Evolutionary conservation across 2,888 invertebrate genomes (phyloP), one percentile per base, ranked within the genome.

Genomic region (Euzetes globulus): DNA sequence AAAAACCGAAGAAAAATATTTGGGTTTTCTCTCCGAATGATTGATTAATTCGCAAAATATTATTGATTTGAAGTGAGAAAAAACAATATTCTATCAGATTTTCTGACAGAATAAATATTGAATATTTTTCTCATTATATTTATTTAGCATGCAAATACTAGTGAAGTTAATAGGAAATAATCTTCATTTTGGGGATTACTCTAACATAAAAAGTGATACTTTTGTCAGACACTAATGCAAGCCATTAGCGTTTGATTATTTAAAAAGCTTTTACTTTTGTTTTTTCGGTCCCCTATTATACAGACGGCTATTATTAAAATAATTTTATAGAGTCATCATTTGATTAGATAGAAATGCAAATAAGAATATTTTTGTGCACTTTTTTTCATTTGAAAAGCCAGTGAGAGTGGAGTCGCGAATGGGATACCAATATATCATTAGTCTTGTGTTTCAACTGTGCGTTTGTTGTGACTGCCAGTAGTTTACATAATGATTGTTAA

Each of bases 401-500:
- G 17, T 50, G 19, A 50, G 50, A 29, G 27, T 58, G 17, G 58
- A 33, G 37, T 19, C n/a, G 58, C 19, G 65, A 29, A 37, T n/a
- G 65, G 65, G 65, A 41, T 65, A 65, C 37, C 22, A 19, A 65
- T 41, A 41, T 65, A 65, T 65, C 65, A 65, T 65, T 65, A 65
- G 37, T 65, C 27, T 27, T 58, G 58, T 50, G 50, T 50, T n/a
- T 50, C n/a, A n/a, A 19, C 50, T 50, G 50, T 11, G 41, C 11
- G 41, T 50, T 50, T 19, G 50, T 17, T 50, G 50, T 50, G 50
- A 37, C 6, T 37, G 41, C 41, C 41, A 9, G 6, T 47, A 47
- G 19, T 70, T 45, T 70, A 47, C 70, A 70, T 70, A 70, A 70
- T 70, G 70, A 70, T 70, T 27, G 70, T 70, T 70, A 70, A 70